Evolutionary conservation across 2,113 vertebrate species (phyloP), one percentile per base, ranked within the genome.

Genomic region (Zosterops japonicus): DNA sequence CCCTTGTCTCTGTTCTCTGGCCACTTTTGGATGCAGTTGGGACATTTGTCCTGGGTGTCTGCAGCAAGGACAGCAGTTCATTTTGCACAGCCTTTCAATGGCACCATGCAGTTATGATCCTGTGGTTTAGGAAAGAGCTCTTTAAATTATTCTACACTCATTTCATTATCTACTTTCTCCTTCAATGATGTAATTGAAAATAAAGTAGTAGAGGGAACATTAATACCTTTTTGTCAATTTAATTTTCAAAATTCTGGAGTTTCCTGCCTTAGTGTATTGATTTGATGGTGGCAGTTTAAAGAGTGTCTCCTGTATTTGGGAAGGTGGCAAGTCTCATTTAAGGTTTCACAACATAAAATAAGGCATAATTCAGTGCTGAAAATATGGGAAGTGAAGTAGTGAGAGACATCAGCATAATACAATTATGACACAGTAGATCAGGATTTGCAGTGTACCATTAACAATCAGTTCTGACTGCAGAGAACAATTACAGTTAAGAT

Each of bases 341-440:
- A 97, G 83, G 59, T 86, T 96, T 95, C 89, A 67, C 79, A 82
- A 50, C 91, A 70, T 95, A 97, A 97, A 97, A 92, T 42, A 61
- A 94, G 89, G 88, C 90, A 86, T 95, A 83, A 97, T 96, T 93
- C 69, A 93, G 80, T 90, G 56, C 83, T 81, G 81, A 68, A 97
- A 85, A 80, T 82, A 70, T 49, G 53, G 87, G 81, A 92, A 96
- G 92, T 80, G 75, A 95, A 97, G 95, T 96, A 74, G 56, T 94
- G 84, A 96, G 87, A 94, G 93, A 91, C 91, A 94, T 96, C 92
- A 88, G 87, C 85, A 80, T 97, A 96, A 98, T 96, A 93, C 90
- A 97, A 60, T 98, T 98, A 97, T 95, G 97, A 97, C 92, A 92
- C 91, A 81, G 97, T 97, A 96, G 91, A 95, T 97, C 96, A 97